Evolutionary conservation across 2,888 invertebrate genomes (phyloP).

Genomic region (Pedicia rivosa): DNA sequence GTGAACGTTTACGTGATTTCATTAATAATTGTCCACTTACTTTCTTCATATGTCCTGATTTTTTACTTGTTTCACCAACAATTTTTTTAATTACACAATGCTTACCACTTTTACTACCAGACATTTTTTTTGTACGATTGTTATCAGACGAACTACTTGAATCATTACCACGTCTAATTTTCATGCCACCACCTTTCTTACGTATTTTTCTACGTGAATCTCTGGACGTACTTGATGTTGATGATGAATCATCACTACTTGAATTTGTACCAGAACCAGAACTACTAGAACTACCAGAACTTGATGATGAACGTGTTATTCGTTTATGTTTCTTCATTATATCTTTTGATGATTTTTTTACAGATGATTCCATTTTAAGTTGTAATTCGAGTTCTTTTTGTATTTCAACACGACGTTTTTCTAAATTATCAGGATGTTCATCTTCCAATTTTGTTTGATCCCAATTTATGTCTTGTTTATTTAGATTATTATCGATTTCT

Average conservation of each 20-base stretch:
- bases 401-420: slow-evolving; percentile 8
- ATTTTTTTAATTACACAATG: no score
- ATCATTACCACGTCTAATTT: slow-evolving; percentile 37
- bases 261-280: slow-evolving; percentile 24
- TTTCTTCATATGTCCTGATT: slow-evolving; percentile 13
- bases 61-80: slow-evolving; percentile 12
- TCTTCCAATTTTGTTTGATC: slow-evolving; percentile 8
- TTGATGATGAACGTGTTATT: slow-evolving; percentile 21
- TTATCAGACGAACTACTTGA: slow-evolving; percentile 50
- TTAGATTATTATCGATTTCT: background rate
- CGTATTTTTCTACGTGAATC: slow-evolving; percentile 6
- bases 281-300: slow-evolving; percentile 24
- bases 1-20: slow-evolving; percentile 23
- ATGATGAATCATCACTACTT: slow-evolving; percentile 22
- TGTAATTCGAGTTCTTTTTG: slow-evolving; percentile 10
- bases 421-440: slow-evolving; percentile 10
- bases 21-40: slow-evolving; percentile 22
- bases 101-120: slow-evolving; percentile 11
- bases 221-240: slow-evolving; percentile 19
- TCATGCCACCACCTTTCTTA: slow-evolving; percentile 13
- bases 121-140: slow-evolving; percentile 35
- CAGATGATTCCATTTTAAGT: slow-evolving; percentile 13
- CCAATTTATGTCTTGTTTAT: background rate
- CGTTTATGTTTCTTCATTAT: slow-evolving; percentile 26
- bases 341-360: slow-evolving; percentile 24